These are phyloP conservation scores for Aramus guarauna DNA, from an alignment of 2,113 vertebrate species.

Conservation along the genomic window DNA sequence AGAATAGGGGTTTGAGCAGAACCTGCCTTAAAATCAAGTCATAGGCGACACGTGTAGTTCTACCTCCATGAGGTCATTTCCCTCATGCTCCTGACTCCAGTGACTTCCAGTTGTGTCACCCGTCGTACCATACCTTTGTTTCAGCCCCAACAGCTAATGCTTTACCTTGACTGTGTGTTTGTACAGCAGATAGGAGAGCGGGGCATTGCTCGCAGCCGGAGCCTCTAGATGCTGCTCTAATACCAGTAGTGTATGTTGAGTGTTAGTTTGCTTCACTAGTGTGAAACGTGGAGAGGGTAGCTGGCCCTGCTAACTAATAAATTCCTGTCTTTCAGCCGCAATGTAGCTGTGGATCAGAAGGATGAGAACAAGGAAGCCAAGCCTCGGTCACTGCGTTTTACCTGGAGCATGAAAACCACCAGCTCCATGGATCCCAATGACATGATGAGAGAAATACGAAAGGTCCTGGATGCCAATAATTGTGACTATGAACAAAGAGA, in stretches of 20 bases:
- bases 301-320: neutral
- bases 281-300: neutral
- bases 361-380: constrained; percentile 94
- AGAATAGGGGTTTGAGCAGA: neutral
- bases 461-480: constrained; percentile 96
- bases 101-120: neutral
- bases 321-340: constrained; percentile 85
- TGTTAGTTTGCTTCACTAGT: neutral
- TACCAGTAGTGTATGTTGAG: neutral
- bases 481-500: constrained; percentile 97
- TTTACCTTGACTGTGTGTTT: neutral
- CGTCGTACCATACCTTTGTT: neutral
- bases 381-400: constrained; percentile 95
- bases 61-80: neutral
- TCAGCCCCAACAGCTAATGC: neutral
- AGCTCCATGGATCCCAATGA: constrained; percentile 95
- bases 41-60: neutral
- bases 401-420: constrained; percentile 99
- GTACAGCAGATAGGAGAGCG: neutral
- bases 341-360: constrained; percentile 95
- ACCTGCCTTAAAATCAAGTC: neutral
- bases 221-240: neutral
- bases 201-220: neutral
- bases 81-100: neutral
- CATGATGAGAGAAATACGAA: constrained; percentile 97